These are phyloP conservation scores for Astropecten irregularis DNA, from an alignment of 53 echinoderm and acorn worm species.

Conservation along the genomic window DNA sequence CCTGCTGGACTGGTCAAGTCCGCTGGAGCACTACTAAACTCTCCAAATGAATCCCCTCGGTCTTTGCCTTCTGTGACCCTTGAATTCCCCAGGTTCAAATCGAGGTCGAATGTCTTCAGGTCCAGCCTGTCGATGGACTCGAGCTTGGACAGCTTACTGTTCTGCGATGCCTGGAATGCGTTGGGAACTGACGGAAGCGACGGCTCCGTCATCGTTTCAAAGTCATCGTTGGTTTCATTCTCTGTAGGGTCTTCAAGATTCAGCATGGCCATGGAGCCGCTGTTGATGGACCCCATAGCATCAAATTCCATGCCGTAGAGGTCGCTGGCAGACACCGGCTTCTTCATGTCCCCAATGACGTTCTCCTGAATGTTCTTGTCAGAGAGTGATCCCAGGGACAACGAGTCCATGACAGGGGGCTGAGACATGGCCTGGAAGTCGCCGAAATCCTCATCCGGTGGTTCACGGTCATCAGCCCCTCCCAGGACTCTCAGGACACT, in stretches of 20 bases:
- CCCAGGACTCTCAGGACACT: constrained; percentile 55
- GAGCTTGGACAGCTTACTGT: constrained; percentile 58
- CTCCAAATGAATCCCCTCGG: constrained; percentile 71
- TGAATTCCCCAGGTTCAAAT: constrained; percentile 57
- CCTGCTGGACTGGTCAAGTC: constrained; percentile 25
- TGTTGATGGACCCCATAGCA: constrained; percentile 40
- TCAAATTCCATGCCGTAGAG: constrained; percentile 78
- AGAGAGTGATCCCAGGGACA: neutral
- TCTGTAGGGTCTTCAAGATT: constrained; percentile 52
- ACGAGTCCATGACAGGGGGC: neutral
- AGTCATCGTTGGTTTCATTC: constrained; percentile 32
- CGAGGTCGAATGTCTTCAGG: constrained; percentile 72
- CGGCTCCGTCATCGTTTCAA: constrained; percentile 36
- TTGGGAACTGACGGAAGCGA: neutral
- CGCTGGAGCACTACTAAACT: constrained; percentile 61
- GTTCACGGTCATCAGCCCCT: constrained; percentile 19
- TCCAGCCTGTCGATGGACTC: constrained; percentile 73
- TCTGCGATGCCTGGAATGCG: constrained; percentile 34
- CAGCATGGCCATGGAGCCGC: constrained; percentile 34
- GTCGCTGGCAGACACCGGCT: constrained; percentile 65
- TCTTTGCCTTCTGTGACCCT: constrained; percentile 26
- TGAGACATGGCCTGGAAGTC: constrained; percentile 52
- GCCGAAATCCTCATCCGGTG: constrained; percentile 63
- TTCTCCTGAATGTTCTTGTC: constrained; percentile 8
- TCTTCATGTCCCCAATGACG: constrained; percentile 38